These are phyloP conservation scores for Drosophila teissieri DNA, from an alignment of 1,140 invertebrate genomes.

Conservation along the genomic window DNA sequence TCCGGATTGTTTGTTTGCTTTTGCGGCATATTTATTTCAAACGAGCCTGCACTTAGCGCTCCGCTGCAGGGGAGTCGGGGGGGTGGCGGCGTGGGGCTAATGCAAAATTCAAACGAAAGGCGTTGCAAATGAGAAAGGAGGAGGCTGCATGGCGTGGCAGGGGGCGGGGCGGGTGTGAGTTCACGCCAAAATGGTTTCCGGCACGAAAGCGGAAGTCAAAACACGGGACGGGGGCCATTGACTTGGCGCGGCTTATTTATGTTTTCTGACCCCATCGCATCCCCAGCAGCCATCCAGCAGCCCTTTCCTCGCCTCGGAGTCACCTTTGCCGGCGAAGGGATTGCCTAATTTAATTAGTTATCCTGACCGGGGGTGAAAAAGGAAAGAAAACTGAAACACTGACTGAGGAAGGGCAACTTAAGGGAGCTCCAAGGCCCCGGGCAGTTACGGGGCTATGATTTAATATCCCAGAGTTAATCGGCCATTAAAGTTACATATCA, in stretches of 20 bases:
- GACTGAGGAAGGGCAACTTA: neutral
- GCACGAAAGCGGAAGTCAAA: conserved; percentile 77
- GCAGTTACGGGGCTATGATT: conserved; percentile 1
- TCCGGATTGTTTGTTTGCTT: conserved; percentile 76
- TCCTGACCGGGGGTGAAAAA: conserved; percentile 32
- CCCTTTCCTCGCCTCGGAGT: neutral
- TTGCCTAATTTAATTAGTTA: conserved; percentile 81
- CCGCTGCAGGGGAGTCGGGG: neutral
- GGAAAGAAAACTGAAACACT: conserved; percentile 9
- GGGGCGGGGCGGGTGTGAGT: conserved; percentile 33
- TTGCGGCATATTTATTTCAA: conserved; percentile 82
- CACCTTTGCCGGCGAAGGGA: conserved; percentile 50
- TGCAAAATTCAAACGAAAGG: conserved; percentile 80
- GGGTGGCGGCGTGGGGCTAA: conserved; percentile 30
- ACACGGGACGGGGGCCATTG: conserved; percentile 46
- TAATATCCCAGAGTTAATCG: neutral
- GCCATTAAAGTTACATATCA: neutral
- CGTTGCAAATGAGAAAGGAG: conserved; percentile 71
- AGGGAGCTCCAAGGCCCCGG: neutral
- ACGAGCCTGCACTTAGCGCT: conserved; percentile 76
- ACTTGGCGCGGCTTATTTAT: conserved; percentile 64
- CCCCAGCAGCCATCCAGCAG: conserved; percentile 1
- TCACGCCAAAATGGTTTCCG: conserved; percentile 81
- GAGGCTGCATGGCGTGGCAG: conserved; percentile 25
- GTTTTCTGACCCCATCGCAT: conserved; percentile 57